Conservation (phyloP, 2,113 vertebrate genomes). For the Engraulis encrasicolus region DNA sequence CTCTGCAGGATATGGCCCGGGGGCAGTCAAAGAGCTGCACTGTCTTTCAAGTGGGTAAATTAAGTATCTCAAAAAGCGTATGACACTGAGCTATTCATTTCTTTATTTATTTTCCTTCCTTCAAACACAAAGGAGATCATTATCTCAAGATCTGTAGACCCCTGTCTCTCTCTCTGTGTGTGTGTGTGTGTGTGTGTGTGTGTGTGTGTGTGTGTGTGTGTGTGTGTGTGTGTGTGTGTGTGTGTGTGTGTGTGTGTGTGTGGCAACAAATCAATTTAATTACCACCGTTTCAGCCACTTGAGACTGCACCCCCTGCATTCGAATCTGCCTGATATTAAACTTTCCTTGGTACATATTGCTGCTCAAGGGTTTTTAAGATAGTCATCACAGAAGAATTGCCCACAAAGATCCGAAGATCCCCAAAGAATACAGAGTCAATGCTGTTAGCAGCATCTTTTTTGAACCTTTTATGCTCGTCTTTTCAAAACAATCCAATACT, state of each 20-base stretch:
- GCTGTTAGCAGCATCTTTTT: neutral
- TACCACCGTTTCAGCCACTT: constrained; percentile 6
- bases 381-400: neutral
- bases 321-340: neutral
- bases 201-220: neutral
- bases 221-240: neutral
- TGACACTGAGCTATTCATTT: constrained; percentile 24
- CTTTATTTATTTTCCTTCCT: constrained; percentile 12
- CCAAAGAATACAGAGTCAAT: neutral
- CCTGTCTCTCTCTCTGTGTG: neutral
- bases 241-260: neutral
- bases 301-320: neutral
- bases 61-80: constrained; percentile 7
- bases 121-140: constrained; percentile 20
- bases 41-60: constrained; percentile 30
- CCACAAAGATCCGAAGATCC: neutral
- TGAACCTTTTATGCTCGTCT: neutral
- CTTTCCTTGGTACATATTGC: neutral
- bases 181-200: neutral
- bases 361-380: neutral
- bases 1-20: neutral
- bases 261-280: constrained; percentile 31
- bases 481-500: neutral
- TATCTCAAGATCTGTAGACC: constrained; percentile 11
- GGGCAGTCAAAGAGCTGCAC: constrained; percentile 9